These are phyloP conservation scores for Uloborus plumipes DNA, from an alignment of 2,888 invertebrate genomes.

Conservation along the genomic window DNA sequence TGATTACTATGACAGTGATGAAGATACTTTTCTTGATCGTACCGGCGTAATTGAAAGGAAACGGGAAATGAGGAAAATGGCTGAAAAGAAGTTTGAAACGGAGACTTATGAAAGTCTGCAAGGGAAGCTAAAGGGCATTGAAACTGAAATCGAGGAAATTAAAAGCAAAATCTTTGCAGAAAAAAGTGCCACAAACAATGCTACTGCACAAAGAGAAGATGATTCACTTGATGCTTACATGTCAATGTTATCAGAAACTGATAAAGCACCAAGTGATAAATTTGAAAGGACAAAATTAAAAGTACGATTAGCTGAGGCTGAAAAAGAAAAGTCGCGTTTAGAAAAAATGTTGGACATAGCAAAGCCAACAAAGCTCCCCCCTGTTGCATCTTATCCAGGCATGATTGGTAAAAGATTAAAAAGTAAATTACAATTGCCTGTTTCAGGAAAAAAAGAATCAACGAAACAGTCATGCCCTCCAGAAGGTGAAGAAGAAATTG, in stretches of 20 bases:
- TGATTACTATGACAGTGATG: slow-evolving; percentile 94
- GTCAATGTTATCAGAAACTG: slow-evolving; percentile 71
- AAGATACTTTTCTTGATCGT: slow-evolving; percentile 94
- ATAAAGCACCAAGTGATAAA: slow-evolving; percentile 68
- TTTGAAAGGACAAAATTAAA: slow-evolving; percentile 72
- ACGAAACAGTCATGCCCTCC: not conserved
- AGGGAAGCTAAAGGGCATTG: slow-evolving; percentile 75
- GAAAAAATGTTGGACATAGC: slow-evolving; percentile 81
- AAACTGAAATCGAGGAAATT: slow-evolving; percentile 76
- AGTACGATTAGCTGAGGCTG: slow-evolving; percentile 78
- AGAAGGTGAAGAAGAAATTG: slow-evolving; percentile 57
- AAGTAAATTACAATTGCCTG: slow-evolving; percentile 25
- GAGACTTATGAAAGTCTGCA: slow-evolving; percentile 77
- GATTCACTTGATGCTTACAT: slow-evolving; percentile 90
- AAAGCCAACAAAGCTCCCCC: slow-evolving; percentile 71
- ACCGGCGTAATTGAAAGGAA: slow-evolving; percentile 94
- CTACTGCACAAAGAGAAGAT: slow-evolving; percentile 71
- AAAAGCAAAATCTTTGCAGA: slow-evolving; percentile 74
- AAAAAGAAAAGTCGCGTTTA: slow-evolving; percentile 79
- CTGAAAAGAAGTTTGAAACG: slow-evolving; percentile 74
- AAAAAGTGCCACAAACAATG: not conserved
- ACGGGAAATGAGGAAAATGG: slow-evolving; percentile 81
- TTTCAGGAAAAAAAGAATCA: not conserved
- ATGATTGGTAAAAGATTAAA: slow-evolving; percentile 47
- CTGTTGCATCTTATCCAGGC: slow-evolving; percentile 29